Evolutionary conservation across 2,113 vertebrate species (phyloP).

Genomic region (Halichoeres trimaculatus): DNA sequence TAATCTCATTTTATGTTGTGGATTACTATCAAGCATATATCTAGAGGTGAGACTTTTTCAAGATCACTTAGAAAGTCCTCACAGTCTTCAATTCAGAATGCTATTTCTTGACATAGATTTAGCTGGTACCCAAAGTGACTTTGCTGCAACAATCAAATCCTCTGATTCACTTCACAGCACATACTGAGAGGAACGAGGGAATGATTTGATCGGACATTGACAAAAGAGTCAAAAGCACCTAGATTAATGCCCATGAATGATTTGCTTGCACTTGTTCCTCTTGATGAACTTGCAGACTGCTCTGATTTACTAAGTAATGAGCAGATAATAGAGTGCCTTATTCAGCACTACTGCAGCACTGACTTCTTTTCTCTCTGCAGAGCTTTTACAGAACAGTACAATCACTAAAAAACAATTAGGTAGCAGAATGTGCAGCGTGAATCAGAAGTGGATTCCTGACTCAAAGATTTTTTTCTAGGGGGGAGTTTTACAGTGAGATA

Average conservation of each 20-base stretch:
- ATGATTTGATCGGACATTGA: not conserved
- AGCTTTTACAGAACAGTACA: not conserved
- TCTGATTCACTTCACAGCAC: not conserved
- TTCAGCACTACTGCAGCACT: conserved; percentile 12
- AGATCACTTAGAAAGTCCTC: no score
- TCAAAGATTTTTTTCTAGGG: not conserved
- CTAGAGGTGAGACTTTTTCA: no score
- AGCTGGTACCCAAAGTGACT: not conserved
- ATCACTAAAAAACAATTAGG: conserved; percentile 5
- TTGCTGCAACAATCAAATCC: not conserved
- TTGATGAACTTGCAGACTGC: not conserved
- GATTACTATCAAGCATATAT: no score
- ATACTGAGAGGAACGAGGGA: no score
- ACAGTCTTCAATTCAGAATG: no score
- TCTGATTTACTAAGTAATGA: conserved; percentile 28
- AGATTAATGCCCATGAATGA: not conserved
- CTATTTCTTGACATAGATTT: no score
- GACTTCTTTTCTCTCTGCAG: not conserved
- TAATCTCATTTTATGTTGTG: no score
- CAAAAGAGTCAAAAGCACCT: not conserved
- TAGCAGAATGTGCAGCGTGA: not conserved
- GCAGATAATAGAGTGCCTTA: not conserved
- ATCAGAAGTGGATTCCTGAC: not conserved
- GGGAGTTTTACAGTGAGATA: not conserved
- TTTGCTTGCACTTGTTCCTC: not conserved